Percentiles rank a stretch among this genome's conserved stretches.
Evolutionary conservation across 2,797 vertebrate species (phyloP).

Genomic region (Eupleurogrammus muticus): DNA sequence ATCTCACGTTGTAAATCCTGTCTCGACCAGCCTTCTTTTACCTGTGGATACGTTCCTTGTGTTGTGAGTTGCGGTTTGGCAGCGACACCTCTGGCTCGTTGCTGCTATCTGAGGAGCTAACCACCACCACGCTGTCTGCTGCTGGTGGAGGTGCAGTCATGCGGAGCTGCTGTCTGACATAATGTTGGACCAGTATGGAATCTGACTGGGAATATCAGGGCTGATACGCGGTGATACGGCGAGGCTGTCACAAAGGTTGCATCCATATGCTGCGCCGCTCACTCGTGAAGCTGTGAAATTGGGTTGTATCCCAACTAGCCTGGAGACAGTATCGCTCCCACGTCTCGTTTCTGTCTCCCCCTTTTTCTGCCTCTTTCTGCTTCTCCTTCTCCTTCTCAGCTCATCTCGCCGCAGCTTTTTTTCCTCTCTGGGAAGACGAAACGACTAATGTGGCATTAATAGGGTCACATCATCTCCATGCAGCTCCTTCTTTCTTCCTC

Average conservation of each 20-base stretch:
- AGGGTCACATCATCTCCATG: constrained; percentile 81
- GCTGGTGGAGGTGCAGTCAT: constrained; percentile 74
- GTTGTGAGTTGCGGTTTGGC: too few species aligned
- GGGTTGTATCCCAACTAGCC: constrained; percentile 87
- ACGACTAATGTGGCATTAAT: constrained; percentile 83
- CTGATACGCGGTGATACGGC: constrained; percentile 84
- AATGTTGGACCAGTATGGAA: constrained; percentile 85
- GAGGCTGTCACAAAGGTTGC: constrained; percentile 86
- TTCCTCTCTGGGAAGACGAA: constrained; percentile 68
- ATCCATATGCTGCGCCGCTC: constrained; percentile 87
- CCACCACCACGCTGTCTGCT: constrained; percentile 60
- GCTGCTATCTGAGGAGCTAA: too few species aligned
- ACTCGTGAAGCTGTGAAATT: constrained; percentile 90
- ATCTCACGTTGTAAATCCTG: too few species aligned
- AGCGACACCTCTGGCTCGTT: too few species aligned
- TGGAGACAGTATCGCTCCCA: constrained; percentile 80
- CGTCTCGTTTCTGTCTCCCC: constrained; percentile 24
- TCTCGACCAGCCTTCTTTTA: too few species aligned
- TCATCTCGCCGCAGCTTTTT: constrained; percentile 68
- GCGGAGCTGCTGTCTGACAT: constrained; percentile 80
- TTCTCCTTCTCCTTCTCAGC: constrained; percentile 23
- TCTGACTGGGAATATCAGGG: constrained; percentile 85
- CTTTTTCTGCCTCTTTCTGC: background rate
- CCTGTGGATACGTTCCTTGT: too few species aligned
- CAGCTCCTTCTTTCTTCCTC: constrained; percentile 74